Percentiles rank a stretch among this genome's conserved stretches.
phyloP scores from a whole-genome alignment of 2,113 vertebrate species.

The Neogobius melanostomus region DNA sequence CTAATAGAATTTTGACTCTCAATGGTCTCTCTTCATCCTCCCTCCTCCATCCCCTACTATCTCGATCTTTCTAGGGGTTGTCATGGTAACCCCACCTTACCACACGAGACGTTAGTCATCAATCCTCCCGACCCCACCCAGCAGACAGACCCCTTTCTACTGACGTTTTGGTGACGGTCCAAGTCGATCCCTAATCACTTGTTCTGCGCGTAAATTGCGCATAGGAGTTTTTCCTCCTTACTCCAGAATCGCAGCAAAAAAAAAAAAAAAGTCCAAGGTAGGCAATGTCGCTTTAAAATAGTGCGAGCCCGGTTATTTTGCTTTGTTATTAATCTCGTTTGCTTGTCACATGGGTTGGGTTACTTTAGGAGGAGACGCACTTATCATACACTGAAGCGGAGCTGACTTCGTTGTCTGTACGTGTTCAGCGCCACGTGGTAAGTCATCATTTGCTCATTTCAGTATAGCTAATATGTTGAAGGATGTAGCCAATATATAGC shows the following conservation, averaged over 20 bases:
- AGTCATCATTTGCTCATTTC: constrained; percentile 19
- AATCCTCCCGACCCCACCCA: background rate
- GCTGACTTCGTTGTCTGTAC: constrained; percentile 36
- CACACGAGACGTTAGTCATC: constrained; percentile 46
- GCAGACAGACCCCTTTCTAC: background rate
- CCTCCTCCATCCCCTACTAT: background rate
- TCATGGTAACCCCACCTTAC: constrained; percentile 53
- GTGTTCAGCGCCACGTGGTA: constrained; percentile 5
- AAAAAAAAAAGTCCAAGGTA: background rate
- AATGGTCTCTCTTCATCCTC: background rate
- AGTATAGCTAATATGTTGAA: background rate
- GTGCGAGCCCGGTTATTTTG: background rate
- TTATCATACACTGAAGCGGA: constrained; percentile 30
- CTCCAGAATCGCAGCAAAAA: background rate
- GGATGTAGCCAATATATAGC: no score
- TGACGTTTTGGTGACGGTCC: constrained; percentile 20
- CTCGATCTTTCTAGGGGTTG: constrained; percentile 30
- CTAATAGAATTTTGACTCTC: background rate
- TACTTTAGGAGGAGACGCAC: constrained; percentile 17
- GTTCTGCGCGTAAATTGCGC: background rate
- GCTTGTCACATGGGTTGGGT: constrained; percentile 24
- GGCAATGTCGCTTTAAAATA: background rate
- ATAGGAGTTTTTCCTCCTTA: background rate
- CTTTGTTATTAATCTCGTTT: background rate
- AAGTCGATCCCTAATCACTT: background rate